Base-by-base conservation (phyloP, 2,888 invertebrate genomes). In the Eilema depressum region DNA sequence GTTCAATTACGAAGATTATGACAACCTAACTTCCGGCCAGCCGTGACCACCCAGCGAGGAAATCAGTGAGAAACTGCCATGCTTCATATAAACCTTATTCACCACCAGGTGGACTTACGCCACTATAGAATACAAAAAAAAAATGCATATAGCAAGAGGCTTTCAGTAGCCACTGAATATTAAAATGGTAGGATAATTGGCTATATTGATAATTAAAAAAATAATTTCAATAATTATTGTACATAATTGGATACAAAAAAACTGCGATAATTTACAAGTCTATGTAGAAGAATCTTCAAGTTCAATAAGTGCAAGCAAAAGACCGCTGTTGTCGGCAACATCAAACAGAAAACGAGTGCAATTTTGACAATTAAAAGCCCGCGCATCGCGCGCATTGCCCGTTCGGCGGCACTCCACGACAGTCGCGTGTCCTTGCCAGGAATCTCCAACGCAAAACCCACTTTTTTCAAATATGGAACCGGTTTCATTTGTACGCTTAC, bases 341-440 rank as follows among this genome's bases (percentile, higher is more conserved):
- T 92, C 92, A 94, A 94, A 93, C 83, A 84, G 78, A 82, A 75
- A 80, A 79, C 82, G 78, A 75, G 89, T 86, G 92, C 91, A 92
- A 93, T 94, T 94, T 93, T 91, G 93, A 93, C 94, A 94, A 95
- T 95, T 95, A 95, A 95, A 95, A 91, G 87, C 89, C 92, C 89
- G 87, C 85, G 89, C 90, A 92, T 94, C 87, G 91, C 90, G 85
- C 86, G 87, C 93, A 91, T 92, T 86, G 91, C 85, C 85, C 85
- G 82, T 85, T 81, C 85, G 82, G 83, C 79, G 75, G 79, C 77
- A 76, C 60, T 63, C 47, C 70, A 60, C 59, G 2, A 53, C 67
- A 33, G 53, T 68, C 83, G 71, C 77, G 92, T 94, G 94, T 92
- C 94, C 94, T 95, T 95, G 94, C 87, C 82, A 87, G 89, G 95